Evolutionary conservation across 2,797 vertebrate species (phyloP).

Genomic region (Dendrocincla tyrannina): DNA sequence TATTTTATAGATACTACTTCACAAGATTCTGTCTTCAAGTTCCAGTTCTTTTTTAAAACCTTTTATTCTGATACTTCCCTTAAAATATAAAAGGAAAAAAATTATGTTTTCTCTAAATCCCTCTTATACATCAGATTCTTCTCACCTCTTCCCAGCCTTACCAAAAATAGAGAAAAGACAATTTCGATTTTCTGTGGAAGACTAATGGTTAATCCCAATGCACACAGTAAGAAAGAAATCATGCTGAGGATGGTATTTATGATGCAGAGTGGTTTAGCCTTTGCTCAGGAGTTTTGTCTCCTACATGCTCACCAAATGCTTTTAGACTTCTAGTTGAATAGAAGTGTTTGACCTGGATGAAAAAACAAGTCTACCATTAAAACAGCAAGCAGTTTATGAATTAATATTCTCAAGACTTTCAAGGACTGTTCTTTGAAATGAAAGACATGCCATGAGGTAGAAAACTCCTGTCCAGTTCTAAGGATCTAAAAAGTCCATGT

Average conservation of each 20-base stretch:
- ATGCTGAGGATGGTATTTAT: background rate
- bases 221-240: background rate
- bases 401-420: background rate
- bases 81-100: background rate
- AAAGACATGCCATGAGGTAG: background rate
- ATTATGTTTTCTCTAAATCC: background rate
- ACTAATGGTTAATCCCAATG: background rate
- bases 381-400: background rate
- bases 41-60: background rate
- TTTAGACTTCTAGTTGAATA: background rate
- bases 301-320: background rate
- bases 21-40: background rate
- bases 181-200: background rate
- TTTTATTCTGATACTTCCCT: background rate
- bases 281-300: background rate
- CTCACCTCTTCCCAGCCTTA: background rate
- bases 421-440: background rate
- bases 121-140: background rate
- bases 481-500: background rate
- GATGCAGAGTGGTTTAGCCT: background rate
- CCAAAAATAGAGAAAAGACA: background rate
- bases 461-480: background rate
- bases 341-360: rapidly evolving
- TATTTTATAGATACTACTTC: background rate
- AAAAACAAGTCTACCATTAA: background rate